These are phyloP conservation scores for Sturmia bella DNA, from an alignment of 2,888 invertebrate genomes.

Conservation along the genomic window DNA sequence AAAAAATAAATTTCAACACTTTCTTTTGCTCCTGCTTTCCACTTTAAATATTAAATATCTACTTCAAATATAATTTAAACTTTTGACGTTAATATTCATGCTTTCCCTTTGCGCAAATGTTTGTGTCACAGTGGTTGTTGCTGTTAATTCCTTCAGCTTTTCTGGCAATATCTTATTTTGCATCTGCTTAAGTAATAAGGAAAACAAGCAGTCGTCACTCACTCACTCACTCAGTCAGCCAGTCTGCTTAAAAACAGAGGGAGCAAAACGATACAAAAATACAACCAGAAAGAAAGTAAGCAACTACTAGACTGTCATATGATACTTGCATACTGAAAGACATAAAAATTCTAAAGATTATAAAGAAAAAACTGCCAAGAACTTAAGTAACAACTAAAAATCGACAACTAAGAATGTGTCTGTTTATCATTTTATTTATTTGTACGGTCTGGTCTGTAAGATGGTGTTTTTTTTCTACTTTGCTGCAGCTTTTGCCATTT, in stretches of 20 bases:
- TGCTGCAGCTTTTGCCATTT: constrained; percentile 44
- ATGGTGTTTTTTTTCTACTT: constrained; percentile 17
- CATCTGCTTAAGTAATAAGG: constrained; percentile 67
- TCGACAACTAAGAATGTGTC: constrained; percentile 59
- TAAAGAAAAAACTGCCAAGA: constrained; percentile 13
- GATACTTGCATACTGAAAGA: constrained; percentile 61
- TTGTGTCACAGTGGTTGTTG: constrained; percentile 24
- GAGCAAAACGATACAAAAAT: background rate
- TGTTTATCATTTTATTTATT: constrained; percentile 69
- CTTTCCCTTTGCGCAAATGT: constrained; percentile 24
- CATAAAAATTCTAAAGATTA: constrained; percentile 30
- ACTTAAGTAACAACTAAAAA: constrained; percentile 32
- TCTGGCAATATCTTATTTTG: constrained; percentile 63
- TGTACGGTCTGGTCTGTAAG: constrained; percentile 61
- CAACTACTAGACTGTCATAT: constrained; percentile 63
- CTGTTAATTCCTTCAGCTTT: constrained; percentile 56
- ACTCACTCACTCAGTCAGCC: no score
- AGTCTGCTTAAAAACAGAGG: constrained; percentile 26
- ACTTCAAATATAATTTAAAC: constrained; percentile 56
- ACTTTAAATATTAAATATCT: constrained; percentile 48
- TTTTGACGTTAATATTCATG: constrained; percentile 26
- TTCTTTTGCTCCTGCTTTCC: constrained; percentile 25
- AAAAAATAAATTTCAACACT: constrained; percentile 47
- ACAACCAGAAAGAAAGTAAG: constrained; percentile 24
- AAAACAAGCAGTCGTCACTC: constrained; percentile 47